Base-by-base conservation (phyloP, 1,140 invertebrate species). In the Zophobas morio region DNA sequence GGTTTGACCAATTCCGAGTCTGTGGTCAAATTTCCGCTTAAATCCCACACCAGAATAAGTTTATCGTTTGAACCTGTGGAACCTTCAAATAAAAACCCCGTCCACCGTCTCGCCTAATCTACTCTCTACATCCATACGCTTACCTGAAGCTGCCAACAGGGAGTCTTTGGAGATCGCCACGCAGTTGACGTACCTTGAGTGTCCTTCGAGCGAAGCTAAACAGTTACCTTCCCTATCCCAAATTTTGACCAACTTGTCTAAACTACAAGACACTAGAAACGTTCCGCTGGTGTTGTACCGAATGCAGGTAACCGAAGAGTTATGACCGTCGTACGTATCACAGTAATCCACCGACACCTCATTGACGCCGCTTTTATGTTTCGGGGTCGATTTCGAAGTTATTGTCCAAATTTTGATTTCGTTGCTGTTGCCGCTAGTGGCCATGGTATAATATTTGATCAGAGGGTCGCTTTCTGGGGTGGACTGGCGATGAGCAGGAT, bases 351-450 rank as follows among this genome's bases (percentile, higher is more conserved):
- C 79, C 0, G 76, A 42, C 2, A 85, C 80, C 37, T 81, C 70
- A 47, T 84, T 80, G 4, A 49, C 66, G 3, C 56, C 53, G 6
- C 60, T 72, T 75, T 82, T 81, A 32, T 82, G 70, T 82, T 85
- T 86, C 34, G 81, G 74, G 49, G 77, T 71, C 35, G 80, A 80
- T 82, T 74, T 84, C 6, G 87, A 82, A 6, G 83, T 87, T 1
- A 95, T 88, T 51, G 90, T 89, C 94, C 94, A 96, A 5, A 95
- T 81, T 84, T 93, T 93, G 0, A 95, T 89, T n/a, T 88, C 83
- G 82, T 93, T 90, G 84, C 94, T 94, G 80, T 93, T 93, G 1
- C 94, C 94, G 81, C 92, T 89, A 1, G 91, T 90, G 6, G 92
- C 91, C 75, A 94, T 81, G 51, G 90, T 87, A 82, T 92, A 93